A percentile compares a stretch with the other conserved stretches of the same genome.
Conservation (phyloP, 2,888 invertebrate species). For the Gasteruption jaculator region DNA sequence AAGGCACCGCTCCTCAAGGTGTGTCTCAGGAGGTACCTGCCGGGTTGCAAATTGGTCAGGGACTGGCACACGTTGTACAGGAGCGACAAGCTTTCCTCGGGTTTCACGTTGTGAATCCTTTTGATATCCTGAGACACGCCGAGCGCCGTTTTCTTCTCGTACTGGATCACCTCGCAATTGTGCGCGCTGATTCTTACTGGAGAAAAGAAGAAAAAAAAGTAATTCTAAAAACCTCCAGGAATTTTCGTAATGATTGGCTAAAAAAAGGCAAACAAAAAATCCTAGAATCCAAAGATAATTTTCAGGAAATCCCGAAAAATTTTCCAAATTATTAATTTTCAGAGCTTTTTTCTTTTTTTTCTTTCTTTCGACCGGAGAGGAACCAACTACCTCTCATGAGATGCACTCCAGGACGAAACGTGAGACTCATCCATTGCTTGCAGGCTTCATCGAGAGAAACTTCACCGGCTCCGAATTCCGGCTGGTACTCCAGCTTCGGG, state of each 20-base stretch:
- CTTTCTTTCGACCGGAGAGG: constrained; percentile 1
- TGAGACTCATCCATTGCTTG: constrained; percentile 35
- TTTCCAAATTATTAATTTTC: too few species aligned
- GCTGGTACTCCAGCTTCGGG: constrained; percentile 37
- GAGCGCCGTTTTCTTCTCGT: constrained; percentile 29
- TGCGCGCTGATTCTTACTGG: constrained; percentile 30
- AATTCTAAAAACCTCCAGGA: background rate
- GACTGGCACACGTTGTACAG: constrained; percentile 33
- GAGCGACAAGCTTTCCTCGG: constrained; percentile 28
- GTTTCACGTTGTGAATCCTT: constrained; percentile 31
- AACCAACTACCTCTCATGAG: constrained; percentile 30
- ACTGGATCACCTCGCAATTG: constrained; percentile 31
- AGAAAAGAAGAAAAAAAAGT: constrained; percentile 10
- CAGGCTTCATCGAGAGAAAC: constrained; percentile 34
- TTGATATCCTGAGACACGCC: constrained; percentile 35
- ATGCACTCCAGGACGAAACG: constrained; percentile 30
- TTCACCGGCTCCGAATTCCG: constrained; percentile 33
- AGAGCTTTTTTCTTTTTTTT: too few species aligned
- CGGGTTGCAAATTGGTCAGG: constrained; percentile 28
- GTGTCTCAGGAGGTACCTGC: constrained; percentile 33
- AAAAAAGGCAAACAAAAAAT: too few species aligned
- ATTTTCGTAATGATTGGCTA: too few species aligned
- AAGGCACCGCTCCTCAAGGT: constrained; percentile 32
- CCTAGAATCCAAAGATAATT: too few species aligned
- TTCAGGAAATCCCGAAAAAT: too few species aligned